Conservation (phyloP, 2,113 vertebrate species). For the Triplophysa tibetana region DNA sequence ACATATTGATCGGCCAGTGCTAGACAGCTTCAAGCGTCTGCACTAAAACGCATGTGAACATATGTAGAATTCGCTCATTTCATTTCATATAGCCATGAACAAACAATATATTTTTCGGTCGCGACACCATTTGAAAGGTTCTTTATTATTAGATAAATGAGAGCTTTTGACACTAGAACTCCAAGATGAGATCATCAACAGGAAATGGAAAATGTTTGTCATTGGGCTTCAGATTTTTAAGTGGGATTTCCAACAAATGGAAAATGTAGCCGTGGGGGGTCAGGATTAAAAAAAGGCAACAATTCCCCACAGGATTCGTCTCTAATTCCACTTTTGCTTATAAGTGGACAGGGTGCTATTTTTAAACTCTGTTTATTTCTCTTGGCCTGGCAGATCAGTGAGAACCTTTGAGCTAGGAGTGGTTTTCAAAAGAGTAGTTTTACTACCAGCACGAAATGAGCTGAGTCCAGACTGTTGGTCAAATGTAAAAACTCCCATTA, state of each 20-base stretch:
- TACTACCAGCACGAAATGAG: neutral
- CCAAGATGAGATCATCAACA: conserved; percentile 8
- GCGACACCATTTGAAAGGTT: neutral
- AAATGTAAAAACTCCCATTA: conserved; percentile 1
- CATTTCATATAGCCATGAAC: too few species aligned
- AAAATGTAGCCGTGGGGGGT: conserved; percentile 73
- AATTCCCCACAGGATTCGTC: conserved; percentile 64
- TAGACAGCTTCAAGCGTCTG: too few species aligned
- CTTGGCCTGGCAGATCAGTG: conserved; percentile 60
- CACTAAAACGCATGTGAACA: too few species aligned
- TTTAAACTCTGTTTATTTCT: conserved; percentile 69
- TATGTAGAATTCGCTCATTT: too few species aligned
- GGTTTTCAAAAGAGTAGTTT: conserved; percentile 13
- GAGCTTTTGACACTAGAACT: neutral
- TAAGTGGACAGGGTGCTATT: conserved; percentile 67
- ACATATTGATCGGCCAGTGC: too few species aligned
- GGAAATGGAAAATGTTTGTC: conserved; percentile 34
- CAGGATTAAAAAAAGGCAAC: conserved; percentile 64
- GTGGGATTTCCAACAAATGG: conserved; percentile 67
- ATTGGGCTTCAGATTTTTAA: neutral
- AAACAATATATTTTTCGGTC: too few species aligned
- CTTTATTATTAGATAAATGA: neutral
- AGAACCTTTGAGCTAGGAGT: conserved; percentile 29
- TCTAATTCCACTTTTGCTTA: conserved; percentile 67
- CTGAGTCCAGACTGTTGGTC: conserved; percentile 18